Percentiles rank a stretch among this genome's conserved stretches.
phyloP scores from a whole-genome alignment of 1,140 invertebrate species.

The Drosophila melanogaster region Release_6_plus_ISO1_MT NT_033777.3:25961001-25961500 shows the following conservation, averaged over 20 bases:
- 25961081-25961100: constrained; percentile 57
- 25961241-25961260: constrained; percentile 51
- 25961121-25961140: constrained; percentile 24
- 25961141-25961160: neutral
- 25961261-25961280: constrained; percentile 61
- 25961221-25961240: constrained; percentile 4
- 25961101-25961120: constrained; percentile 21
- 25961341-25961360: constrained; percentile 36
- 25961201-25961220: constrained; percentile 3
- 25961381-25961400: constrained; percentile 14
- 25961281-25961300: constrained; percentile 56
- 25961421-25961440: constrained; percentile 73
- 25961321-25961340: constrained; percentile 63
- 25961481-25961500: neutral
- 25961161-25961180: neutral
- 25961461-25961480: neutral
- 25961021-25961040: constrained; percentile 63
- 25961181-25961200: neutral
- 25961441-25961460: neutral
- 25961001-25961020: constrained; percentile 56
- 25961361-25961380: constrained; percentile 37
- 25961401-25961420: constrained; percentile 31
- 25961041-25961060: constrained; percentile 58
- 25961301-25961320: constrained; percentile 67
- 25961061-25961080: constrained; percentile 71